Evolutionary conservation across 1,140 invertebrate genomes (phyloP).

Genomic region (Dreissena polymorpha): DNA sequence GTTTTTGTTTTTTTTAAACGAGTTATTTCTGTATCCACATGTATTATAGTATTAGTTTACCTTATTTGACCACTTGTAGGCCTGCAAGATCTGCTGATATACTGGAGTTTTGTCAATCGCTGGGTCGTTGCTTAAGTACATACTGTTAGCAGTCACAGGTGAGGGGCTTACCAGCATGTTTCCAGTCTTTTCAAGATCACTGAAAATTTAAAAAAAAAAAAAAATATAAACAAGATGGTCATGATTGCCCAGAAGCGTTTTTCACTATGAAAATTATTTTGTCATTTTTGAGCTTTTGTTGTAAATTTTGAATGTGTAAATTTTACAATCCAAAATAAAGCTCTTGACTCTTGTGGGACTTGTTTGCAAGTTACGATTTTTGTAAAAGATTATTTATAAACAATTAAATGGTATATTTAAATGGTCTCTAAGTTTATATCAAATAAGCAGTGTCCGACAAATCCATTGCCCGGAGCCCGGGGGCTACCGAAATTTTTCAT

Average conservation of each 20-base stretch:
- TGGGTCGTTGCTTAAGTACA: slow-evolving; percentile 70
- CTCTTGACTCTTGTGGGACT: no score
- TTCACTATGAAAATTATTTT: not conserved
- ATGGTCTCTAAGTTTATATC: no score
- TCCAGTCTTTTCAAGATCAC: slow-evolving; percentile 72
- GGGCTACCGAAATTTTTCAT: no score
- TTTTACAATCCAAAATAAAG: no score
- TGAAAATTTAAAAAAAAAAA: slow-evolving; percentile 42
- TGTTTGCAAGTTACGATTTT: no score
- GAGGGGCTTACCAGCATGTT: slow-evolving; percentile 56
- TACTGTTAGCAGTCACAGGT: slow-evolving; percentile 66
- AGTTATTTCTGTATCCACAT: no score
- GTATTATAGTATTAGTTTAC: slow-evolving; percentile 43
- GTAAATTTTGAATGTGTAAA: not conserved
- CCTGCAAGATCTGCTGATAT: slow-evolving; percentile 68
- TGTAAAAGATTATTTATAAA: no score
- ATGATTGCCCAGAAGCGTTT: not conserved
- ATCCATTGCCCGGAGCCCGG: no score
- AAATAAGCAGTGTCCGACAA: no score
- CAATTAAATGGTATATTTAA: no score
- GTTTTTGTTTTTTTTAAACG: no score
- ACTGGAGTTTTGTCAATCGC: slow-evolving; percentile 70
- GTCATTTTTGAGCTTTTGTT: not conserved
- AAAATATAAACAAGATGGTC: not conserved
- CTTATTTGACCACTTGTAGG: slow-evolving; percentile 76